phyloP scores from a whole-genome alignment of 2,797 vertebrate genomes.

The Tolypeutes matacus region DNA sequence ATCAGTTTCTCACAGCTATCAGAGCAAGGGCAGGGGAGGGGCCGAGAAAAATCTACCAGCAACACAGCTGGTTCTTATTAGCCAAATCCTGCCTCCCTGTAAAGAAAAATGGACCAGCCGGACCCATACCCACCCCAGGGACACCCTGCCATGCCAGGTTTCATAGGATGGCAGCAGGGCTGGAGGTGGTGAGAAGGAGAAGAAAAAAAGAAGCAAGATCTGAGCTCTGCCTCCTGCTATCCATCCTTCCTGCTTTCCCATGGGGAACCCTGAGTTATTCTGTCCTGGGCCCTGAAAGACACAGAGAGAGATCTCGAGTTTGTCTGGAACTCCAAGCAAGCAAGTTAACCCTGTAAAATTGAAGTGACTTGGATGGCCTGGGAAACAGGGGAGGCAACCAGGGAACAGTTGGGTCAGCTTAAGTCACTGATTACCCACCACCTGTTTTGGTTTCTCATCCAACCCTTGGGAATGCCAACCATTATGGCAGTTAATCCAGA shows the following conservation, averaged over 20 bases:
- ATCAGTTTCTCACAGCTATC: conserved; percentile 90
- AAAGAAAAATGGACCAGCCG: conserved; percentile 72
- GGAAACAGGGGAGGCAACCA: conserved; percentile 54
- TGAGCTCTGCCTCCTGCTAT: not conserved
- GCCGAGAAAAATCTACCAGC: conserved; percentile 59
- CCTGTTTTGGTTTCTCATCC: conserved; percentile 66
- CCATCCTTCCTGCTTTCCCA: not conserved
- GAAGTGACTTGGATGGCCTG: conserved; percentile 67
- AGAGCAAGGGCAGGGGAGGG: conserved; percentile 82
- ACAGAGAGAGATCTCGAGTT: not conserved
- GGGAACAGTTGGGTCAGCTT: conserved; percentile 55
- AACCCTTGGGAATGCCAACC: not conserved
- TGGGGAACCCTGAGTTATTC: conserved; percentile 43
- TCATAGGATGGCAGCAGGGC: not conserved
- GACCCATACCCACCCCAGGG: conserved; percentile 56
- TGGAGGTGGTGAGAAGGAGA: not conserved
- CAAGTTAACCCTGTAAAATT: conserved; percentile 75
- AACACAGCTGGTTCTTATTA: conserved; percentile 91
- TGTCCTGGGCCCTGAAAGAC: not conserved
- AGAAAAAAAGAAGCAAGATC: conserved; percentile 50
- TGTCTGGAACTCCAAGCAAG: conserved; percentile 52
- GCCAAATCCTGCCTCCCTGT: conserved; percentile 82
- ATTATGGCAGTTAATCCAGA: conserved; percentile 8
- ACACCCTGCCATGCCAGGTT: conserved; percentile 59
- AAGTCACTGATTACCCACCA: conserved; percentile 69